Conservation (phyloP, 2,888 invertebrate genomes). For the Phortica okadai region DNA sequence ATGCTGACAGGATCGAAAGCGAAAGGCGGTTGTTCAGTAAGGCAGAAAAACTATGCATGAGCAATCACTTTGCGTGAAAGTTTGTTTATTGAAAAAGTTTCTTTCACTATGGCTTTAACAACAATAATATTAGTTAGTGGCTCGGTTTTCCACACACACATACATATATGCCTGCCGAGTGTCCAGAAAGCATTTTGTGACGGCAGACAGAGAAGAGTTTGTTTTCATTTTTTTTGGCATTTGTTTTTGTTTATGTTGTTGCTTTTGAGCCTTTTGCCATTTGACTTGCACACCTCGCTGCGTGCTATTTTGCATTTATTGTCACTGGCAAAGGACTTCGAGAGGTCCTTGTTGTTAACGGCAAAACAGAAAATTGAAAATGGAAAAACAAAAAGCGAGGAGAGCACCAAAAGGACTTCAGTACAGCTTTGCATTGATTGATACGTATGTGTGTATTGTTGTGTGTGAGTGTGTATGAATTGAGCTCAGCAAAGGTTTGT, state of each 20-base stretch:
- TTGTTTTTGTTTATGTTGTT: not conserved
- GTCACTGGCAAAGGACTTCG: conserved; percentile 14
- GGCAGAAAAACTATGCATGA: conserved; percentile 2
- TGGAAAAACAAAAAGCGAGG: not conserved
- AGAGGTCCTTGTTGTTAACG: conserved; percentile 2
- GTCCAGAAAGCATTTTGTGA: not conserved
- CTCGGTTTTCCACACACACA: not conserved
- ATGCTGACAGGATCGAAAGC: not conserved
- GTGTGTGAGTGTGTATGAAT: not conserved
- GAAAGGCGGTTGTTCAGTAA: not conserved
- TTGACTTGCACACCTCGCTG: conserved; percentile 23
- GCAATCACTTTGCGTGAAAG: conserved; percentile 42
- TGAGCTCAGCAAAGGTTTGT: not conserved
- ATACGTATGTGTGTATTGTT: not conserved
- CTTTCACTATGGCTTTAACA: not conserved
- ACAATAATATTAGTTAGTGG: not conserved
- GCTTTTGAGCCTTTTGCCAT: conserved; percentile 11
- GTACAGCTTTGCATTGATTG: conserved; percentile 9
- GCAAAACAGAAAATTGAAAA: not conserved
- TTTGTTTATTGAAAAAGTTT: conserved; percentile 68
- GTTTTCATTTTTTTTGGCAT: not conserved
- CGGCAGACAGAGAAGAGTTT: not conserved
- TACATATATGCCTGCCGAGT: not conserved
- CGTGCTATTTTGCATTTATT: conserved; percentile 17
- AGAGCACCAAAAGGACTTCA: conserved; percentile 2